A percentile compares a stretch with the other conserved stretches of the same genome.
These are phyloP conservation scores for Accipiter cooperii DNA, from an alignment of 2,113 vertebrate genomes.

Conservation along the genomic window DNA sequence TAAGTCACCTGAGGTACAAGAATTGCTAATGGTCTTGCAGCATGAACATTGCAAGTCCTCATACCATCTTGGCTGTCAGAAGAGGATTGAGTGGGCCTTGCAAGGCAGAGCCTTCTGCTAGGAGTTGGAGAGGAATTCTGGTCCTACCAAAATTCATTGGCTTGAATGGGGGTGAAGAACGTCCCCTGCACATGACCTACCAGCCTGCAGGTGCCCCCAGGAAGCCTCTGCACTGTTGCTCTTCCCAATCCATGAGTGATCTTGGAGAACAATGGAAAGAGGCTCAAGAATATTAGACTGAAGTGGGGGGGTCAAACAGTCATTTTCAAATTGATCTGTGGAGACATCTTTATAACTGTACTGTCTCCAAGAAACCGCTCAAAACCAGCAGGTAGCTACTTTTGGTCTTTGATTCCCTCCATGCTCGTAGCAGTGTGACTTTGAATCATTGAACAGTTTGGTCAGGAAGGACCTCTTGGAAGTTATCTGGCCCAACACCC, in stretches of 20 bases:
- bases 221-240: background rate
- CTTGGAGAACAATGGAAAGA: background rate
- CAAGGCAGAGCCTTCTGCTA: background rate
- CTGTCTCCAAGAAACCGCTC: background rate
- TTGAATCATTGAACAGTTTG: background rate
- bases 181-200: background rate
- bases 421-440: background rate
- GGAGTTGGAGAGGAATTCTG: background rate
- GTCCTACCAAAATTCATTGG: background rate
- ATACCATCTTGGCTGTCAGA: background rate
- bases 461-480: background rate
- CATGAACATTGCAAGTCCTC: background rate
- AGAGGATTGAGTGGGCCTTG: background rate
- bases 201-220: background rate
- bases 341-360: background rate
- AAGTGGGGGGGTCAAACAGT: fast-evolving
- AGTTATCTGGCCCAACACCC: background rate
- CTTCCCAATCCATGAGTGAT: background rate
- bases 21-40: background rate
- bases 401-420: background rate
- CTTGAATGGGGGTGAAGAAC: background rate
- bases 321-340: background rate
- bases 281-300: background rate
- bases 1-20: constrained; percentile 15
- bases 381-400: background rate